Conservation (phyloP, 2,797 vertebrate genomes). For the Fistularia tabacaria region DNA sequence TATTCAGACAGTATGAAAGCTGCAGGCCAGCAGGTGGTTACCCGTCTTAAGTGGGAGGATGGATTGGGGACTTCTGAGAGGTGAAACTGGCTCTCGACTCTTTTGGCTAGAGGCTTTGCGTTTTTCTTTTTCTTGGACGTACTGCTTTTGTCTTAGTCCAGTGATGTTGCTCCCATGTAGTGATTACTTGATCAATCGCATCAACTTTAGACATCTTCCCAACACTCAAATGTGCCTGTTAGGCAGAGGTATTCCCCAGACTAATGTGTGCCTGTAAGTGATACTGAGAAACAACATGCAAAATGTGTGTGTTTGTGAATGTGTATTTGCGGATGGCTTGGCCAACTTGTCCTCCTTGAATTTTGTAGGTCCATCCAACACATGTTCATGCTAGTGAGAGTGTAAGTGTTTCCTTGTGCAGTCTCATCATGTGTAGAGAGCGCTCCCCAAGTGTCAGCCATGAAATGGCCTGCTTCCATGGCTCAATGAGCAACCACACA, state of each 20-base stretch:
- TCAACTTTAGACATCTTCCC: slow-evolving; percentile 53
- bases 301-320: slow-evolving; percentile 2
- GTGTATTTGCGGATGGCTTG: slow-evolving; percentile 13
- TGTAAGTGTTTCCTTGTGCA: slow-evolving; percentile 38
- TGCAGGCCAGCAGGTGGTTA: slow-evolving; percentile 53
- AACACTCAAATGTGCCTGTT: slow-evolving; percentile 44
- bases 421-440: slow-evolving; percentile 53
- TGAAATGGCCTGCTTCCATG: slow-evolving; percentile 61
- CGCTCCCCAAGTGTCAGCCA: slow-evolving; percentile 42
- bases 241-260: slow-evolving; percentile 43
- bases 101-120: slow-evolving; percentile 25
- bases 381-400: slow-evolving; percentile 47
- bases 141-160: slow-evolving; percentile 55
- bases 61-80: slow-evolving; percentile 22
- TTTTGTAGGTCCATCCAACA: slow-evolving; percentile 33
- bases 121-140: slow-evolving; percentile 7
- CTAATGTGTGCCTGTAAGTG: slow-evolving; percentile 59
- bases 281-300: slow-evolving; percentile 48
- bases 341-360: slow-evolving; percentile 23
- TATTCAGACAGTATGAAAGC: slow-evolving; percentile 28
- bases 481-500: slow-evolving; percentile 53
- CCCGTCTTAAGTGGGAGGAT: slow-evolving; percentile 32
- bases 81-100: slow-evolving; percentile 38
- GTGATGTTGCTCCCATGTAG: slow-evolving; percentile 61
- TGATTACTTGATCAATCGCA: slow-evolving; percentile 67